These are phyloP conservation scores for Morpho helenor DNA, from an alignment of 2,888 invertebrate species.

Conservation along the genomic window DNA sequence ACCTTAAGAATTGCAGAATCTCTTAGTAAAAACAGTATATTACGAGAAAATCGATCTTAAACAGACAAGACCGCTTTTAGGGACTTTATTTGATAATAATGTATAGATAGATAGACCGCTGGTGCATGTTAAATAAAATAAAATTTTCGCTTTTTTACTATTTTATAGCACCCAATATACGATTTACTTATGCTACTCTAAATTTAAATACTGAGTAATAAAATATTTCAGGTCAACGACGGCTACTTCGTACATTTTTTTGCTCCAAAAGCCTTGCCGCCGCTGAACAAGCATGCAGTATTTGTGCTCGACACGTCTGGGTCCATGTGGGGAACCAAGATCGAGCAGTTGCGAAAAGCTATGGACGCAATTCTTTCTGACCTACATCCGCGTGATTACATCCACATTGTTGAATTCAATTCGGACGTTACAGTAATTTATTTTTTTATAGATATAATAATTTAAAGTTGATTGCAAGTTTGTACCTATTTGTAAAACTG, in stretches of 20 bases:
- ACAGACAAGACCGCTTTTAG: too few species aligned
- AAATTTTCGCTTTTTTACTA: too few species aligned
- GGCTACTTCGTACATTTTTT: constrained; percentile 89
- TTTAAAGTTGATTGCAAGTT: not conserved
- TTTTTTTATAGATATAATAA: too few species aligned
- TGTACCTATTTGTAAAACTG: not conserved
- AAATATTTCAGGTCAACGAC: constrained; percentile 73
- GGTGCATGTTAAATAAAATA: too few species aligned
- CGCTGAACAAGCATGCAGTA: constrained; percentile 82
- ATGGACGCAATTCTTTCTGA: constrained; percentile 83
- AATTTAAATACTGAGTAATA: not conserved
- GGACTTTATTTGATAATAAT: too few species aligned
- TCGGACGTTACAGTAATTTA: constrained; percentile 45
- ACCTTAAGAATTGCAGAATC: too few species aligned
- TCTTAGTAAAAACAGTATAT: too few species aligned
- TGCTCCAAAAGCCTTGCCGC: constrained; percentile 79
- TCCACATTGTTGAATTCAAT: constrained; percentile 84
- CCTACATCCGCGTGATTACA: constrained; percentile 80
- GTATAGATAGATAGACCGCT: too few species aligned
- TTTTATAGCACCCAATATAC: not conserved
- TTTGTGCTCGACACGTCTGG: constrained; percentile 88
- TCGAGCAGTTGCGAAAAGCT: constrained; percentile 82
- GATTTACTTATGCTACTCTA: not conserved
- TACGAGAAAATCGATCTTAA: too few species aligned
- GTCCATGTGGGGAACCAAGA: constrained; percentile 84